Conservation (phyloP, 2,888 invertebrate species). For the Theodoxus fluviatilis region DNA sequence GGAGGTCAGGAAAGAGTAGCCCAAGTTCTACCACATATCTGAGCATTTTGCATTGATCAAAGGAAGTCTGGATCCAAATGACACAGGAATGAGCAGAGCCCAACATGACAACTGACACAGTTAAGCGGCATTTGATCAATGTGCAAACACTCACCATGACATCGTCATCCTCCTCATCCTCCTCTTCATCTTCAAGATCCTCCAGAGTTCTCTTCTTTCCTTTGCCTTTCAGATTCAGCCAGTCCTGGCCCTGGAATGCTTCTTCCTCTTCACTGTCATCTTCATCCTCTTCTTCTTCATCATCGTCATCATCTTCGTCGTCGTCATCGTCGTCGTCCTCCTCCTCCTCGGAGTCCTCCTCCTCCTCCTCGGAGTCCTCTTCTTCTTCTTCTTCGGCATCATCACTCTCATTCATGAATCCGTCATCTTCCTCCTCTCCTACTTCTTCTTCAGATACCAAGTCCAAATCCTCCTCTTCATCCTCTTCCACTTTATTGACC, state of each 20-base stretch:
- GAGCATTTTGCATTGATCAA: no score
- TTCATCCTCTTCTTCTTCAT: constrained; percentile 65
- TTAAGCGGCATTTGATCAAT: no score
- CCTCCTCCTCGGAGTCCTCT: constrained; percentile 29
- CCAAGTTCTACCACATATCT: no score
- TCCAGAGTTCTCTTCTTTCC: constrained; percentile 17
- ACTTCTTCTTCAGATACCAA: constrained; percentile 69
- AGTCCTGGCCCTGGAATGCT: constrained; percentile 30
- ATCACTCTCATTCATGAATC: constrained; percentile 8
- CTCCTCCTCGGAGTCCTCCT: constrained; percentile 34
- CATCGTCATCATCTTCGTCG: constrained; percentile 36
- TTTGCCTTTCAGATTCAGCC: constrained; percentile 30
- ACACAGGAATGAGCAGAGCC: no score
- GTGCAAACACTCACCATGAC: constrained; percentile 28
- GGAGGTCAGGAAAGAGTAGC: no score
- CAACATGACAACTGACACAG: no score
- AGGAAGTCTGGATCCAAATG: no score
- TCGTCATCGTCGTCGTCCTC: constrained; percentile 53
- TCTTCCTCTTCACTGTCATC: constrained; percentile 34
- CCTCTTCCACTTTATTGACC: constrained; percentile 23
- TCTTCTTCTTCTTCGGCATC: constrained; percentile 33
- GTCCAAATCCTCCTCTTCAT: constrained; percentile 11
- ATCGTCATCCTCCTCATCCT: constrained; percentile 33
- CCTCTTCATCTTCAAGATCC: constrained; percentile 18
- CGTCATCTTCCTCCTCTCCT: constrained; percentile 23